These are phyloP conservation scores for Alexandromys fortis DNA, from an alignment of 2,113 vertebrate species.

Conservation along the genomic window DNA sequence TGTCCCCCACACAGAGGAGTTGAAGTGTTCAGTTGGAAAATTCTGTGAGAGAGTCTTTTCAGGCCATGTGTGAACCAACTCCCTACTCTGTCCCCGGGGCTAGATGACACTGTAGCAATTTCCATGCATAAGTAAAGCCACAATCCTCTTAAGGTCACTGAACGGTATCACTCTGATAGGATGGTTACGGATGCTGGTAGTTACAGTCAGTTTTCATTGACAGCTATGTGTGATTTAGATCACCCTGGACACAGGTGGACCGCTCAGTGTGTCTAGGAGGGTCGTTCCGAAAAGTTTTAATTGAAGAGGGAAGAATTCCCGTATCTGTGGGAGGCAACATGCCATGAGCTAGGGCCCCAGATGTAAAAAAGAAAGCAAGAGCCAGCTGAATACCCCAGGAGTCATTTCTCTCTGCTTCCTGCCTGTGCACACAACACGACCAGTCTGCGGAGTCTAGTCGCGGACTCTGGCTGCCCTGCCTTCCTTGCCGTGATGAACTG, in stretches of 20 bases:
- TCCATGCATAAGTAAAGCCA: not conserved
- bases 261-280: not conserved
- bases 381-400: not conserved
- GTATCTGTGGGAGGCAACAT: too few species aligned
- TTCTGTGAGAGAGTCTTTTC: not conserved
- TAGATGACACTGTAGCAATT: not conserved
- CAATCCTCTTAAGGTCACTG: not conserved
- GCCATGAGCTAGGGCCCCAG: too few species aligned
- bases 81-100: not conserved
- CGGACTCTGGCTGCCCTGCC: not conserved
- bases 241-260: not conserved
- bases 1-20: not conserved
- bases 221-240: not conserved
- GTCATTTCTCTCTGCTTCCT: not conserved
- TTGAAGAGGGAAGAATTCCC: too few species aligned
- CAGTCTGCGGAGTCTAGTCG: too few species aligned
- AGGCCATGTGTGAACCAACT: fast-evolving
- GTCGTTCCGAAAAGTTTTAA: not conserved
- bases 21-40: not conserved
- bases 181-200: fast-evolving
- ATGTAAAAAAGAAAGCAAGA: not conserved
- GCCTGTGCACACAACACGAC: too few species aligned
- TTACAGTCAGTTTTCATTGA: too few species aligned
- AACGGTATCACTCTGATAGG: fast-evolving
- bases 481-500: not conserved